Percentiles rank a stretch among this genome's conserved stretches.
Conservation (phyloP, 2,113 vertebrate genomes). For the Siphamia tubifer region DNA sequence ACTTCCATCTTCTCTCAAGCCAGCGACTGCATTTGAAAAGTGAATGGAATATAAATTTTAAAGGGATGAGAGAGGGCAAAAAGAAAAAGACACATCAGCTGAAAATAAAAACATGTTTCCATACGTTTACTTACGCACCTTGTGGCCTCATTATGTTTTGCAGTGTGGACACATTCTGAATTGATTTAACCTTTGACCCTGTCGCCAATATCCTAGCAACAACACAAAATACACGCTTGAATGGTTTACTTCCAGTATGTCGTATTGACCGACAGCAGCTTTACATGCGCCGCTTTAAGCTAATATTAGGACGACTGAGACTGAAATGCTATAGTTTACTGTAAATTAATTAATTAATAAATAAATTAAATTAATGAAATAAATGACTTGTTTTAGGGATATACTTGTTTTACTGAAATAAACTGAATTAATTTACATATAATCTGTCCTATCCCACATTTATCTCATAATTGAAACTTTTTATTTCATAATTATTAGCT, state of each 20-base stretch:
- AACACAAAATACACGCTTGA: not conserved
- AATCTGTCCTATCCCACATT: too few relatives aligned
- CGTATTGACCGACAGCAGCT: constrained; percentile 16
- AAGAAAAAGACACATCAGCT: not conserved
- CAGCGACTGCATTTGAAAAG: not conserved
- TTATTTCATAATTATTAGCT: too few relatives aligned
- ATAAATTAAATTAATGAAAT: too few relatives aligned
- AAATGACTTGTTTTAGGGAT: not conserved
- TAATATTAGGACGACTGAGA: not conserved
- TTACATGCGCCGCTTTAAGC: not conserved
- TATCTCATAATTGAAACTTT: too few relatives aligned
- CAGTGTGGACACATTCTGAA: not conserved
- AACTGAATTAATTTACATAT: too few relatives aligned
- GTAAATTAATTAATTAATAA: too few relatives aligned
- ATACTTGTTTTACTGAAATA: too few relatives aligned
- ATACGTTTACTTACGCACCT: not conserved
- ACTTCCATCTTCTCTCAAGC: not conserved
- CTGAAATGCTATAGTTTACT: not conserved
- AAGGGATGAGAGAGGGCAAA: not conserved
- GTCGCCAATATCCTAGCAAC: not conserved
- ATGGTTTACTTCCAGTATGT: not conserved
- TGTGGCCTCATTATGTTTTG: not conserved
- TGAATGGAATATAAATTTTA: not conserved
- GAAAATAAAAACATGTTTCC: not conserved
- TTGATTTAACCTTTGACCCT: constrained; percentile 23